Percentiles rank a stretch among this genome's conserved stretches.
These are phyloP conservation scores for Lerema accius DNA, from an alignment of 1,140 invertebrate genomes.

Conservation along the genomic window DNA sequence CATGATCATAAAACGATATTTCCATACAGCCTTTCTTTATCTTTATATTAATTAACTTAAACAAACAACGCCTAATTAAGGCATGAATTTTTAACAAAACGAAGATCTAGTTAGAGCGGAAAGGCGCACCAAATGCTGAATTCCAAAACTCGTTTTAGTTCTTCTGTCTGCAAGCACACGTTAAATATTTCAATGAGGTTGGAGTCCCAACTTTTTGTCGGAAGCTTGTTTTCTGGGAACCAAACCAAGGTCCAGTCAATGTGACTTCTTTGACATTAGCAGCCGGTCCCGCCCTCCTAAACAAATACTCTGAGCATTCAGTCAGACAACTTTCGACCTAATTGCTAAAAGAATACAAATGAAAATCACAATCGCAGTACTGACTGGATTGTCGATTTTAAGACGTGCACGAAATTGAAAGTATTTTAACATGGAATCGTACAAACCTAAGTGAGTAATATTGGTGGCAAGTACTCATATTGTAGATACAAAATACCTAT, in stretches of 20 bases:
- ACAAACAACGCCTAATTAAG: neutral
- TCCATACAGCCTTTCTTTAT: too few species aligned
- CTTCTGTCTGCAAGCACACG: slow-evolving; percentile 9
- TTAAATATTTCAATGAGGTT: slow-evolving; percentile 42
- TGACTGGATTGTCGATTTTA: neutral
- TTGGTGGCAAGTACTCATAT: too few species aligned
- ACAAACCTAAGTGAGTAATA: neutral
- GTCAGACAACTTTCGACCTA: slow-evolving; percentile 29
- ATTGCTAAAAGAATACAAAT: slow-evolving; percentile 5
- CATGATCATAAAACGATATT: too few species aligned
- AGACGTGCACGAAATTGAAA: slow-evolving; percentile 3
- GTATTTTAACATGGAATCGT: neutral
- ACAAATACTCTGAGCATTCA: slow-evolving; percentile 13
- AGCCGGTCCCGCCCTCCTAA: slow-evolving; percentile 44
- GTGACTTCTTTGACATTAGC: slow-evolving; percentile 73
- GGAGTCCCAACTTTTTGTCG: slow-evolving; percentile 38
- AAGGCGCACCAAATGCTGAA: slow-evolving; percentile 12
- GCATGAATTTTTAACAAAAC: slow-evolving; percentile 1
- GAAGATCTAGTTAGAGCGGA: neutral
- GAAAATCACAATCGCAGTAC: neutral
- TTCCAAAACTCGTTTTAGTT: slow-evolving; percentile 24
- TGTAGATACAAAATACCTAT: too few species aligned
- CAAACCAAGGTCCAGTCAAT: slow-evolving; percentile 62
- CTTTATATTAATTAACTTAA: too few species aligned
- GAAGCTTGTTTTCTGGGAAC: slow-evolving; percentile 44